A percentile compares a stretch with the other conserved stretches of the same genome.
These are phyloP conservation scores for Merops nubicus DNA, from an alignment of 2,113 vertebrate species.

Conservation along the genomic window DNA sequence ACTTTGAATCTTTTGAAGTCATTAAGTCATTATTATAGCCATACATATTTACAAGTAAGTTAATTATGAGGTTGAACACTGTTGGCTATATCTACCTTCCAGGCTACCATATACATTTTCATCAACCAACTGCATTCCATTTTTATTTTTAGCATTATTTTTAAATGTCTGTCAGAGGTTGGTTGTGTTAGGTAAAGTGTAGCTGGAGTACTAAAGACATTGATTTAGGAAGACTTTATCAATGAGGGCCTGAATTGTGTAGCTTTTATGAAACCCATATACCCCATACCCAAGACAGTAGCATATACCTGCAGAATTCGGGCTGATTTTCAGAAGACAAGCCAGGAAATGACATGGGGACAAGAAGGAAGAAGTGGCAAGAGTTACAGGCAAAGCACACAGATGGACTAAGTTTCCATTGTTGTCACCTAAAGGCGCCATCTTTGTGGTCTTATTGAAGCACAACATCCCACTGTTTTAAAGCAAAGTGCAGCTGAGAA, in stretches of 20 bases:
- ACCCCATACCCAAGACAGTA: not conserved
- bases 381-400: not conserved
- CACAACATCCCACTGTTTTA: not conserved
- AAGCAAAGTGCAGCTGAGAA: not conserved
- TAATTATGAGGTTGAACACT: not conserved
- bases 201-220: not conserved
- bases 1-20: not conserved
- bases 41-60: not conserved
- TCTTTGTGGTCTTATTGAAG: not conserved
- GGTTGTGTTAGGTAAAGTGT: not conserved
- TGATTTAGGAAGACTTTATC: not conserved
- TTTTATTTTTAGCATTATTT: not conserved
- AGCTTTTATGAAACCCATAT: not conserved
- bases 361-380: not conserved
- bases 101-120: not conserved
- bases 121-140: not conserved
- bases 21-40: not conserved
- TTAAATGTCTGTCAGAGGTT: not conserved
- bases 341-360: accelerated
- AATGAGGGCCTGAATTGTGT: no score
- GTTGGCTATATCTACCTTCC: not conserved
- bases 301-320: not conserved
- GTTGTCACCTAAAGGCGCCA: not conserved
- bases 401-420: not conserved
- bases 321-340: not conserved